A percentile compares a stretch with the other conserved stretches of the same genome.
These are phyloP conservation scores for Beroe ovata DNA, from an alignment of 37 sponge, comb jelly and placozoan species.

Conservation along the genomic window DNA sequence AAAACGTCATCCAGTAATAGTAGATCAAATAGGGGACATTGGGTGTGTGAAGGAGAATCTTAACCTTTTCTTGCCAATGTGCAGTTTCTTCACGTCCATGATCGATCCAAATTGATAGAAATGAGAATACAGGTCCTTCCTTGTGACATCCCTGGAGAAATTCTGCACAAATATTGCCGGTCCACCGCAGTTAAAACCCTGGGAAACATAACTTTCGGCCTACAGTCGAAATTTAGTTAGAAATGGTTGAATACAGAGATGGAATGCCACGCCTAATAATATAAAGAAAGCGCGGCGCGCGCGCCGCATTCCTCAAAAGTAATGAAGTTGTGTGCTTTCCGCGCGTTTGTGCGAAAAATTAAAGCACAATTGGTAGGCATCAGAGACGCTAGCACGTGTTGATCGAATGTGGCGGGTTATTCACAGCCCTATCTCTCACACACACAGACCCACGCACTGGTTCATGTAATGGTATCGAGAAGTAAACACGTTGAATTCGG, in stretches of 20 bases:
- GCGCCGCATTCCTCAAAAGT: neutral
- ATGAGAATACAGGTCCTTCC: neutral
- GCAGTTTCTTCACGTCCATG: slow-evolving; percentile 24
- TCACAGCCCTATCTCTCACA: too few relatives aligned
- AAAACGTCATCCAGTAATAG: too few relatives aligned
- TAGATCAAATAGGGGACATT: too few relatives aligned
- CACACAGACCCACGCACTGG: too few relatives aligned
- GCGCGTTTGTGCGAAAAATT: neutral
- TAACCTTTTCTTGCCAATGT: slow-evolving; percentile 41
- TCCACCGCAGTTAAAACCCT: slow-evolving; percentile 50
- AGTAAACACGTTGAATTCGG: too few relatives aligned
- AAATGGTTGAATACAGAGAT: too few relatives aligned
- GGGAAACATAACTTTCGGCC: slow-evolving; percentile 34
- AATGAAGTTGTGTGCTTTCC: neutral
- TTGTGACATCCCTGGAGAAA: slow-evolving; percentile 1
- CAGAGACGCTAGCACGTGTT: neutral
- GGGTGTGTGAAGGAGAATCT: too few relatives aligned
- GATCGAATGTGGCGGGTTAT: neutral
- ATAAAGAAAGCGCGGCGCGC: neutral
- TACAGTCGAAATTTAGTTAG: slow-evolving; percentile 8
- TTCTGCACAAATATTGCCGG: slow-evolving; percentile 60
- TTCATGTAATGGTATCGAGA: too few relatives aligned
- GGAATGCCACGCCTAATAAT: too few relatives aligned
- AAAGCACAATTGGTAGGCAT: neutral
- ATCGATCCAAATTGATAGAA: slow-evolving; percentile 19